Evolutionary conservation across 1,140 invertebrate genomes (phyloP).

Genomic region (Triops cancriformis): DNA sequence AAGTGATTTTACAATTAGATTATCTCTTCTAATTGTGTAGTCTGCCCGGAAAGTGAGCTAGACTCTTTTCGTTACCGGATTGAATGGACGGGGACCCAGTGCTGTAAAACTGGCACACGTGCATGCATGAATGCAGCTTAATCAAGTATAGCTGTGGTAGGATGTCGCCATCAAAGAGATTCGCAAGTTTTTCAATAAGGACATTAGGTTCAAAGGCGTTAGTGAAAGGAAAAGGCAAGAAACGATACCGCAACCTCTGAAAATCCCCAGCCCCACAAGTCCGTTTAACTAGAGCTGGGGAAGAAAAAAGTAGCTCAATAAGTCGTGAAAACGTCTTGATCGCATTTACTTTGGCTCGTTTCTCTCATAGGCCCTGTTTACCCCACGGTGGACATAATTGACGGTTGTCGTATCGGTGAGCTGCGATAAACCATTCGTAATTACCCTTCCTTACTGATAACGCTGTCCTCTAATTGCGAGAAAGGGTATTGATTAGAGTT

Average conservation of each 20-base stretch:
- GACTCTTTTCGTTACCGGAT: not conserved
- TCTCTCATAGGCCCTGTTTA: too few species aligned
- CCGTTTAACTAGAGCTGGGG: not conserved
- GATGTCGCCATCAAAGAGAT: not conserved
- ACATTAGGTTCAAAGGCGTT: not conserved
- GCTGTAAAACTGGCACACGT: not conserved
- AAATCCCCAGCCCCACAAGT: too few species aligned
- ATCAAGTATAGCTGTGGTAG: slow-evolving; percentile 2
- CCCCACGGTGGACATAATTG: too few species aligned
- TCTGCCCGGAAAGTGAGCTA: not conserved
- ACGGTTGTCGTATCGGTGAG: too few species aligned
- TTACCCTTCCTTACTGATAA: too few species aligned
- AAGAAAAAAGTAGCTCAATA: not conserved
- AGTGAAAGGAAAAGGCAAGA: not conserved
- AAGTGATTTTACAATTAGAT: not conserved
- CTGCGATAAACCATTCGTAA: too few species aligned
- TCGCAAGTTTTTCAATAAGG: not conserved
- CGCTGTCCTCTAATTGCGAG: too few species aligned
- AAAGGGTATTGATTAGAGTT: not conserved
- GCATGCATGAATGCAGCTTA: slow-evolving; percentile 9
- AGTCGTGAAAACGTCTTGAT: not conserved
- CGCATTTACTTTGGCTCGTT: too few species aligned
- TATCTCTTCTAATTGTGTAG: not conserved
- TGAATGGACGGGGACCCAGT: not conserved
- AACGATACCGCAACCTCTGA: not conserved